Base-by-base conservation (phyloP, 2,888 invertebrate species). In the Drosophila ezoana region DNA sequence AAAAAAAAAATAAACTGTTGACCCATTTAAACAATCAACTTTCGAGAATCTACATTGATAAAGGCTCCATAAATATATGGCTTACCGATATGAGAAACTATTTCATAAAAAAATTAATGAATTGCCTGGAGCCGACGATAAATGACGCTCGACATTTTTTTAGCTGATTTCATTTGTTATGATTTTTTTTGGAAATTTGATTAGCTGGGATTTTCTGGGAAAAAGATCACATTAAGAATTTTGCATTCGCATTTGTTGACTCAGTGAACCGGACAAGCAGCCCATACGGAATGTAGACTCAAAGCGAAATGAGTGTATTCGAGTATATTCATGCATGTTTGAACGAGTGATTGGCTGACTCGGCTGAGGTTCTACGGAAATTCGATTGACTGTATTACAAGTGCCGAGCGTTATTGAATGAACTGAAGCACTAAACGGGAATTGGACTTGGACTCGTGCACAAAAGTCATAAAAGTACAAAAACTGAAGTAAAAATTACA, bases 401-500 rank as follows among this genome's bases (percentile, higher is more conserved):
- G 56, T 68, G 23, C 8, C 23, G 23, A 6, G 23, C 23, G 23
- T 23, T 23, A 23, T 23, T 23, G 56, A 32, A 53, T 18, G 18
- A 18, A 18, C 18, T 18, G 18, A 18, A 18, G 37, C 33, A 48
- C 37, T 43, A 23, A 32, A 48, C 32, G 44, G 38, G 48, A 48
- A 63, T 44, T 49, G 45, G 37, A 57, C 18, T 51, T 53, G 40
- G 43, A 71, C 68, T 28, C 35, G 16, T 43, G 43, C 45, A 57
- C 48, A 48, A 48, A 49, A 52, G 33, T 33, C 53, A 40, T 66
- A 60, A 66, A 48, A 48, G 53, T 1, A 16, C 10, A 37, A 11
- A 11, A 53, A 14, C 40, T 44, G 61, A 43, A 53, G 76, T 76
- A 51, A 70, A 64, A 51, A 57, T 73, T 71, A 76, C 76, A 61